Percentiles rank a stretch among this genome's conserved stretches.
These are phyloP conservation scores for Turritopsis rubra DNA, from an alignment of 30 jellyfish, hydroid and myxozoan genomes.

Conservation along the genomic window DNA sequence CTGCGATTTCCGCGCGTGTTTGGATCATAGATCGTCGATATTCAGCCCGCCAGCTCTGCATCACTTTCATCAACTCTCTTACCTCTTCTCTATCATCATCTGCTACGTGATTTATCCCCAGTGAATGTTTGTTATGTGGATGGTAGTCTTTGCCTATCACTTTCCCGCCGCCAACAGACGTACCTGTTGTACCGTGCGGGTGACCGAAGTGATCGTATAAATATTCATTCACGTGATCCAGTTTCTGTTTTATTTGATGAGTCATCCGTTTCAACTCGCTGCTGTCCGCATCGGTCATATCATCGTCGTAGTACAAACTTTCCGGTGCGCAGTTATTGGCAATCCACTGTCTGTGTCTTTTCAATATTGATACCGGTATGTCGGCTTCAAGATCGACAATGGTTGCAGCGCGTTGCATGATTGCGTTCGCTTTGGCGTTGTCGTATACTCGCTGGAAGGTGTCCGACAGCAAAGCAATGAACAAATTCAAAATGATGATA, in stretches of 20 bases:
- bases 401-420: slow-evolving; percentile 83
- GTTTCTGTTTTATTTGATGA: slow-evolving; percentile 53
- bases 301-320: slow-evolving; percentile 76
- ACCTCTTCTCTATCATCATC: neutral
- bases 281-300: slow-evolving; percentile 53
- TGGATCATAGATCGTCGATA: slow-evolving; percentile 14
- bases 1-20: slow-evolving; percentile 41
- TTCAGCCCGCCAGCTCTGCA: slow-evolving; percentile 10
- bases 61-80: neutral
- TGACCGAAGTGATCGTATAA: slow-evolving; percentile 38
- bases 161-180: neutral
- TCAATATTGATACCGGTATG: slow-evolving; percentile 39
- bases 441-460: slow-evolving; percentile 98
- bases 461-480: slow-evolving; percentile 89
- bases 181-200: neutral
- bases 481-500: slow-evolving; percentile 72
- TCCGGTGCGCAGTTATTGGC: slow-evolving; percentile 76
- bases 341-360: slow-evolving; percentile 31
- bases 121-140: neutral
- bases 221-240: slow-evolving; percentile 40
- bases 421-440: slow-evolving; percentile 92
- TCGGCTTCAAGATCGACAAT: slow-evolving; percentile 51
- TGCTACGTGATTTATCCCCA: neutral
- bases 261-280: slow-evolving; percentile 63
- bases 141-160: neutral